phyloP scores from a whole-genome alignment of 2,888 invertebrate species.

The Geotrupes spiniger region DNA sequence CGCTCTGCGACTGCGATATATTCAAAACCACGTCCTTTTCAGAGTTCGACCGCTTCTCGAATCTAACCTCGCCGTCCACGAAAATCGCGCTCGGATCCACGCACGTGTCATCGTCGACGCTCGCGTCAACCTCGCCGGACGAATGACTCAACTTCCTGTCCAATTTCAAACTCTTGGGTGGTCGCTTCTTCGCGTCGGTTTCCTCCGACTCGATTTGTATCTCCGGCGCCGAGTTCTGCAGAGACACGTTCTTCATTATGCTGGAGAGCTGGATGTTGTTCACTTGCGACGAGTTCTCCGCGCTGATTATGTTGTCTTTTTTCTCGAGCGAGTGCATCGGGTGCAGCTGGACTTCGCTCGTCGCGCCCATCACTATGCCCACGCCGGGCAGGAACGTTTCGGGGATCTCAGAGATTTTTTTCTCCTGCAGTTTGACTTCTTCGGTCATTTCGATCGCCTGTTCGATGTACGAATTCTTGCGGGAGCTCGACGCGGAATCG shows the following conservation, averaged over 20 bases:
- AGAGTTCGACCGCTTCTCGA: conserved; percentile 56
- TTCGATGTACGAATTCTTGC: conserved; percentile 25
- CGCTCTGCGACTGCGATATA: conserved; percentile 75
- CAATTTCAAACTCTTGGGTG: conserved; percentile 57
- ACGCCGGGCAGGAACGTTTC: conserved; percentile 63
- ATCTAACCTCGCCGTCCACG: conserved; percentile 27
- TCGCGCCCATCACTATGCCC: conserved; percentile 60
- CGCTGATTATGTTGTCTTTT: conserved; percentile 49
- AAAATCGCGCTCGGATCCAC: conserved; percentile 24
- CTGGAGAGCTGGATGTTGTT: conserved; percentile 47
- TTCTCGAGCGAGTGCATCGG: conserved; percentile 41
- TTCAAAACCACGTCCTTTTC: conserved; percentile 68
- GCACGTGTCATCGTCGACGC: conserved; percentile 26
- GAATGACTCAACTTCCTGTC: conserved; percentile 68
- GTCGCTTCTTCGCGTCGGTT: conserved; percentile 48
- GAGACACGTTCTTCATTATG: conserved; percentile 45
- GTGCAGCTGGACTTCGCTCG: conserved; percentile 20
- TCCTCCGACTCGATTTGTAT: conserved; percentile 41
- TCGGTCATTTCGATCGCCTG: conserved; percentile 44
- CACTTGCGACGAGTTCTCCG: conserved; percentile 43
- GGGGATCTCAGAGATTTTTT: conserved; percentile 30
- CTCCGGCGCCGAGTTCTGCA: conserved; percentile 43
- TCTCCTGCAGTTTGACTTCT: conserved; percentile 32
- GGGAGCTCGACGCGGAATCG: conserved; percentile 12
- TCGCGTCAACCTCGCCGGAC: conserved; percentile 61